Base-by-base conservation (phyloP, 2,888 invertebrate species). In the Drosophila diplacantha region DNA sequence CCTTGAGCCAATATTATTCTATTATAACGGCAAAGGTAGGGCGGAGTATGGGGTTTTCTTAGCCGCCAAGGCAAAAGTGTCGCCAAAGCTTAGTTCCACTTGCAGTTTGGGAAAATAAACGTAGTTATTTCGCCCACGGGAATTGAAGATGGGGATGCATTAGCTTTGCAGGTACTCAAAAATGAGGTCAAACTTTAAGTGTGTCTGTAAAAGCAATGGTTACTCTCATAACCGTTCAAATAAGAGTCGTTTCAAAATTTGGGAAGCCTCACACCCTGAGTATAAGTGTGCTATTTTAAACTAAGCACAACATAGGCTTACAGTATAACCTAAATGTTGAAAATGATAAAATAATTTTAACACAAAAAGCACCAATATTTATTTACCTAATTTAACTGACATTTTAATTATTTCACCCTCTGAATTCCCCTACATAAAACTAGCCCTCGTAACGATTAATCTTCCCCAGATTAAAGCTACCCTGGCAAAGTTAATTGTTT, bases 1-100 rank as follows among this genome's bases (percentile, higher is more conserved):
- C 14, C 44, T 29, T 31, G 32, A 38, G 58, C 47, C 44, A 66
- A 66, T 58, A 49, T 66, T 64, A 43, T 52, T 38, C 43, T n/a
- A 20, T 38, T 41, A 49, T 47, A 52, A 57, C 9, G 7, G 47
- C 58, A 49, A 37, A 38, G 50, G 55, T 31, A 22, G 20, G 4
- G 7, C 47, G 12, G 9, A 54, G 32, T 18, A 22, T 14, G 14
- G 20, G 22, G 34, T 35, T 35, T 22, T 35, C 54, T 47, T 34
- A 34, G 37, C 32, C 9, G 32, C 16, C 18, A 57, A n/a, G 32
- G 46, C 18, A 43, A 22, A 4, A 43, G 41, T 43, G 52, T 32
- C 22, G 11, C 16, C 8, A 53, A 53, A 43, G 22, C 34, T 20
- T 14, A 32, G 22, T 24, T 38, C 31, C 24, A 39, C 24, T 39